Percentiles rank a stretch among this genome's conserved stretches.
Evolutionary conservation across 2,797 vertebrate species (phyloP).

Genomic region (Siniperca undulata): DNA sequence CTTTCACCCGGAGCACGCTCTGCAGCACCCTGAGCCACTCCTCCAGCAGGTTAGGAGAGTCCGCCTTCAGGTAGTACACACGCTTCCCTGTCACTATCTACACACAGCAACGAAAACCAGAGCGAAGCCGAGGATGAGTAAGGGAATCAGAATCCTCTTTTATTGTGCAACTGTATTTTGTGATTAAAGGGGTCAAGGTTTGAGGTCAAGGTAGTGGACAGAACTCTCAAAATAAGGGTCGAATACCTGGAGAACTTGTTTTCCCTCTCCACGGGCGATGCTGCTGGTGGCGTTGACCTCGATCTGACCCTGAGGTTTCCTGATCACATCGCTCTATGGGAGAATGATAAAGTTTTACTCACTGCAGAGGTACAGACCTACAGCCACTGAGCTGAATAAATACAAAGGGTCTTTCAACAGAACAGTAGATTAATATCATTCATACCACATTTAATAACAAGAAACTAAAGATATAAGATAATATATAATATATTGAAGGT

Average conservation of each 20-base stretch:
- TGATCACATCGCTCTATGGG: constrained; percentile 94
- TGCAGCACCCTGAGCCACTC: constrained; percentile 97
- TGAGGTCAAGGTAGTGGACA: background rate
- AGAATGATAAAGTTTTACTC: background rate
- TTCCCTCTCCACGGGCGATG: constrained; percentile 93
- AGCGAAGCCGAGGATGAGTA: background rate
- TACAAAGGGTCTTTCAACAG: background rate
- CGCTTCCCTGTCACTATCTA: constrained; percentile 94
- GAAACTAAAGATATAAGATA: background rate
- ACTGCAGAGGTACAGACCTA: background rate
- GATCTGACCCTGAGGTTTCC: constrained; percentile 97
- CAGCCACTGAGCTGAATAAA: background rate
- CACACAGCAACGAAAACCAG: background rate
- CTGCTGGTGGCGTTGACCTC: constrained; percentile 93
- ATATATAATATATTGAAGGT: background rate
- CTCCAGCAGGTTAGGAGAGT: constrained; percentile 97
- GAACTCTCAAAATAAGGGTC: background rate
- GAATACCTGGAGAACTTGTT: constrained; percentile 96
- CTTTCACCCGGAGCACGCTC: constrained; percentile 93
- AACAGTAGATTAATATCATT: background rate
- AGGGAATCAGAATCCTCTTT: background rate
- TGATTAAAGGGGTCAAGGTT: background rate
- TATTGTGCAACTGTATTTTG: no score
- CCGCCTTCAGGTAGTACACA: constrained; percentile 94
- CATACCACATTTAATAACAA: background rate